phyloP scores from a whole-genome alignment of 2,797 vertebrate genomes.

The Mallotus villosus region DNA sequence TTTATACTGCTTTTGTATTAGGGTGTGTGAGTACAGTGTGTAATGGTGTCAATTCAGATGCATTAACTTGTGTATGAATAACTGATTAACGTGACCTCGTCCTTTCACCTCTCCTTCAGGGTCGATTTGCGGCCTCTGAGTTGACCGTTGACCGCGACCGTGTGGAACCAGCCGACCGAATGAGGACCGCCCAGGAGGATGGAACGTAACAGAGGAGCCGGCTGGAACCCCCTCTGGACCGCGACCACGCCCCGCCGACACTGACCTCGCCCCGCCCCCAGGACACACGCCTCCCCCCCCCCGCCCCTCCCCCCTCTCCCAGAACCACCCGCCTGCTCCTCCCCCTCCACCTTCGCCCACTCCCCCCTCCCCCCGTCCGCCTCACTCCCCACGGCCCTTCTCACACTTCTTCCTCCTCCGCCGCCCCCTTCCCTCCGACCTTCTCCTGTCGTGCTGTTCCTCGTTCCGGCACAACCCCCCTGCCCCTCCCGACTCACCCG shows the following conservation, averaged over 20 bases:
- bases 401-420: constrained; percentile 4
- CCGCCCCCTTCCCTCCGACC: constrained; percentile 10
- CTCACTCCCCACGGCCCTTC: constrained; percentile 15
- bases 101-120: constrained; percentile 45
- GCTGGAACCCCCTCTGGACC: constrained; percentile 51
- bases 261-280: constrained; percentile 36
- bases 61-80: no score
- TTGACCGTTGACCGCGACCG: constrained; percentile 6
- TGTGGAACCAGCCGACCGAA: constrained; percentile 31
- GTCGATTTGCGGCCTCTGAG: constrained; percentile 6
- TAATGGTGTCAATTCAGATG: no score
- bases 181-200: constrained; percentile 63
- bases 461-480: not conserved
- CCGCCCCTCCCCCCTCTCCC: constrained; percentile 25
- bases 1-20: no score
- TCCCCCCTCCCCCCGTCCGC: constrained; percentile 7
- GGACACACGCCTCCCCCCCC: constrained; percentile 12
- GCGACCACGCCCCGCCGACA: constrained; percentile 40
- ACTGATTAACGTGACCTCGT: no score
- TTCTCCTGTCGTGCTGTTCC: constrained; percentile 5
- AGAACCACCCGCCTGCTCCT: constrained; percentile 24
- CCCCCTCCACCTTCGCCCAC: constrained; percentile 1
- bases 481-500: not conserved
- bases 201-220: constrained; percentile 78
- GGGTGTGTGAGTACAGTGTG: no score